These are phyloP conservation scores for Microctonus aethiopoides DNA, from an alignment of 2,888 invertebrate species.

Conservation along the genomic window DNA sequence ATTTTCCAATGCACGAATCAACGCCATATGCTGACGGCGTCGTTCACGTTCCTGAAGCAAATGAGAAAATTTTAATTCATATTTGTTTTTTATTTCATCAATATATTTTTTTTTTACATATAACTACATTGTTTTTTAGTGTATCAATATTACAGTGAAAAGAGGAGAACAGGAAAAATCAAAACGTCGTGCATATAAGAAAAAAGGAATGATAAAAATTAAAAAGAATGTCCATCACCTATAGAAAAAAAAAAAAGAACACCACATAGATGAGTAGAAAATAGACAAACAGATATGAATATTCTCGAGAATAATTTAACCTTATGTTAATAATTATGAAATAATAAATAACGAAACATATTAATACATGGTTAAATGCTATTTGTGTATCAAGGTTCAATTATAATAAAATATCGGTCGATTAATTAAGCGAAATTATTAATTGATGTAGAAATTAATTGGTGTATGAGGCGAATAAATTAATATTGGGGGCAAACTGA, in stretches of 20 bases:
- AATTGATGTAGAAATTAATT: neutral
- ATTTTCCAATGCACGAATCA: slow-evolving; percentile 88
- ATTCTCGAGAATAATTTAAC: neutral
- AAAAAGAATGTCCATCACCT: neutral
- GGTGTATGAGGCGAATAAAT: neutral
- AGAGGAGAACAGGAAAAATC: neutral
- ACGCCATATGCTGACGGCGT: slow-evolving; percentile 88
- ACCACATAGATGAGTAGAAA: neutral
- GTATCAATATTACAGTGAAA: too few species aligned
- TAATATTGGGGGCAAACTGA: neutral
- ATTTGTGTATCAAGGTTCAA: neutral
- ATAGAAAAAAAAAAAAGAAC: neutral
- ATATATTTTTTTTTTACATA: too few species aligned
- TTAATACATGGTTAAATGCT: neutral
- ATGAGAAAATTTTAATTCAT: slow-evolving; percentile 29
- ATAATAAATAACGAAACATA: too few species aligned
- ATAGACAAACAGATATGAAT: neutral
- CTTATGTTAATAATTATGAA: neutral
- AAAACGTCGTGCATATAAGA: slow-evolving; percentile 6
- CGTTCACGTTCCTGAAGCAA: slow-evolving; percentile 83
- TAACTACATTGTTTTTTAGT: too few species aligned
- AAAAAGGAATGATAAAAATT: neutral
- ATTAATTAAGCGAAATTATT: neutral
- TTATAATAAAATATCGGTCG: neutral
- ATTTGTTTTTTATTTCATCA: slow-evolving; percentile 21